phyloP scores from a whole-genome alignment of 2,888 invertebrate genomes.

The Cerceris ruficornis region DNA sequence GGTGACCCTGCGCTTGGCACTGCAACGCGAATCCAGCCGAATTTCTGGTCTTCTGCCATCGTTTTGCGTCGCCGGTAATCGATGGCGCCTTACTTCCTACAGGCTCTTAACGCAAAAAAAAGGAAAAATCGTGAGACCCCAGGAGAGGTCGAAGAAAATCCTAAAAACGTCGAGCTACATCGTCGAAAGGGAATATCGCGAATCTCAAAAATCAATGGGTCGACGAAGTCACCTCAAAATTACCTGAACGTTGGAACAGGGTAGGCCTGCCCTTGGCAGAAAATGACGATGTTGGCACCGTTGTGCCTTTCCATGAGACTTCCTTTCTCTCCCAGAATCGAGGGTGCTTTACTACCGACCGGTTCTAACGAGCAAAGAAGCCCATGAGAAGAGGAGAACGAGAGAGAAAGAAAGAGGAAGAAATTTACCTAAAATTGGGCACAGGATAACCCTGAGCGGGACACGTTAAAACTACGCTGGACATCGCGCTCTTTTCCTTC shows the following conservation, averaged over 20 bases:
- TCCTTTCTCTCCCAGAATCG: constrained; percentile 83
- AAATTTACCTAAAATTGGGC: constrained; percentile 87
- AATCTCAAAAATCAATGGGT: neutral
- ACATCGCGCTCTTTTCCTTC: constrained; percentile 57
- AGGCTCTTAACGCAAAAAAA: constrained; percentile 73
- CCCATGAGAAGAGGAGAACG: neutral
- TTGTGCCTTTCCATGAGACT: constrained; percentile 81
- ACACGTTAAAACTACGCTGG: constrained; percentile 85
- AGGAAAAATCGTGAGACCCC: constrained; percentile 13
- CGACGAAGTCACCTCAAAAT: constrained; percentile 69
- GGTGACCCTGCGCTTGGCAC: constrained; percentile 88
- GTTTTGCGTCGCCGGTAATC: constrained; percentile 77
- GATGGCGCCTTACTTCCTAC: constrained; percentile 80
- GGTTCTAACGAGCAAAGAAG: constrained; percentile 81
- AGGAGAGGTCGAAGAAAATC: neutral
- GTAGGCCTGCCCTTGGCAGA: constrained; percentile 86
- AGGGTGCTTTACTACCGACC: constrained; percentile 83
- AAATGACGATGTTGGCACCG: constrained; percentile 82
- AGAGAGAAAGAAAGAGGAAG: neutral
- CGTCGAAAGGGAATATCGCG: no score
- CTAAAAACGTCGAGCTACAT: neutral
- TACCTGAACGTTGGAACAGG: constrained; percentile 89
- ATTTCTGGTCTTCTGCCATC: constrained; percentile 76
- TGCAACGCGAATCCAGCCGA: constrained; percentile 84
- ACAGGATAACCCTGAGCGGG: constrained; percentile 89